Percentiles rank a stretch among this genome's conserved stretches.
Evolutionary conservation across 2,888 invertebrate genomes (phyloP).

Genomic region (Syrphus vitripennis): DNA sequence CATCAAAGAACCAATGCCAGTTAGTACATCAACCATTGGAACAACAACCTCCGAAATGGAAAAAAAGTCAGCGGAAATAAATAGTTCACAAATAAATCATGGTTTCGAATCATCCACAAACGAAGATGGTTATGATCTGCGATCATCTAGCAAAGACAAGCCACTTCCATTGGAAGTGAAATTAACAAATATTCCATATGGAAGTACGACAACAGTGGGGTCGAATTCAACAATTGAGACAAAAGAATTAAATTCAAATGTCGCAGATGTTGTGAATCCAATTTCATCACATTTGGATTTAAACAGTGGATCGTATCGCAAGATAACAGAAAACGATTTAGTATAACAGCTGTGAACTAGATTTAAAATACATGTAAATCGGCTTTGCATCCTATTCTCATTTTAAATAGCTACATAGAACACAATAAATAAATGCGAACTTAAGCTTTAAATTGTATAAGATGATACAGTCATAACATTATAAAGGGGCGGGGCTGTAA

Average conservation of each 20-base stretch:
- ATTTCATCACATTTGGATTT: not conserved
- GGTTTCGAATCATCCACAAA: conserved; percentile 75
- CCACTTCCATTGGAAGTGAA: conserved; percentile 42
- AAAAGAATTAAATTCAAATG: conserved; percentile 9
- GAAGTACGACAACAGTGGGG: conserved; percentile 26
- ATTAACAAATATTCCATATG: conserved; percentile 48
- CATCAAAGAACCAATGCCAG: conserved; percentile 75
- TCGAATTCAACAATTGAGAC: not conserved
- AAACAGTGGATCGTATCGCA: conserved; percentile 55
- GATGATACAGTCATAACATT: not conserved
- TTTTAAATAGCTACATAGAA: too few species aligned
- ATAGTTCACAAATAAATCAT: conserved; percentile 76
- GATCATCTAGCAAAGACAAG: conserved; percentile 49
- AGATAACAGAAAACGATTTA: conserved; percentile 55
- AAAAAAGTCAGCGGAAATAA: conserved; percentile 42
- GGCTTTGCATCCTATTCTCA: not conserved
- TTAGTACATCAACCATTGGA: conserved; percentile 40
- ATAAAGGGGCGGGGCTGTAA: not conserved
- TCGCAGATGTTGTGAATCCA: conserved; percentile 1
- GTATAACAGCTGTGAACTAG: conserved; percentile 35
- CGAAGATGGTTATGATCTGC: conserved; percentile 5
- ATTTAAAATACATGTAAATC: not conserved
- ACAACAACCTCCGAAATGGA: conserved; percentile 72
- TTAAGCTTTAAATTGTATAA: not conserved
- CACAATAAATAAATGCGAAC: not conserved